Conservation (phyloP, 92 coral and sea anemone genomes). For the Isaurus tuberculatus region DNA sequence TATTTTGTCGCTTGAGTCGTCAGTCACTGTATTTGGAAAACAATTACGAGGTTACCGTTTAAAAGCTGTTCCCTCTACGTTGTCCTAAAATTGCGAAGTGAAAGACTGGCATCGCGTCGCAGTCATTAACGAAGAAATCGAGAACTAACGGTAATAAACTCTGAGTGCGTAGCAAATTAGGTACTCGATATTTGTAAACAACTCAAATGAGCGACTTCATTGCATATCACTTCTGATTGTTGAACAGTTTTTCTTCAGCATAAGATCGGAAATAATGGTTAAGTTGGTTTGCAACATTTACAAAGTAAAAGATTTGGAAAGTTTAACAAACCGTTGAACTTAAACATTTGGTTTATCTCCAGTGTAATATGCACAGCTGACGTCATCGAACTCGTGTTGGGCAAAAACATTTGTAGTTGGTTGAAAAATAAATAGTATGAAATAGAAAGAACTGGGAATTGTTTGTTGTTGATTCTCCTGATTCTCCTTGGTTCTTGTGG, state of each 20-base stretch:
- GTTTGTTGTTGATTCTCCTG: too few relatives aligned
- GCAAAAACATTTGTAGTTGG: not conserved
- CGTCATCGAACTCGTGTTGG: too few relatives aligned
- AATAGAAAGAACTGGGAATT: not conserved
- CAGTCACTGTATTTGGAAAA: not conserved
- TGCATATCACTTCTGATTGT: conserved; percentile 12
- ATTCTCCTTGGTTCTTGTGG: too few relatives aligned
- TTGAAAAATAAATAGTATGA: too few relatives aligned
- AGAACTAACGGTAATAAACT: not conserved
- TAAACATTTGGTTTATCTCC: too few relatives aligned
- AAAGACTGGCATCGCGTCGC: not conserved
- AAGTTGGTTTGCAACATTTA: conserved; percentile 27
- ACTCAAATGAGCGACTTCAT: not conserved
- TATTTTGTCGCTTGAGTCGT: not conserved
- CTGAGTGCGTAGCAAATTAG: conserved; percentile 25
- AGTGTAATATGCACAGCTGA: too few relatives aligned
- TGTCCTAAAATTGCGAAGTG: not conserved
- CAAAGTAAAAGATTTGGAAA: conserved; percentile 14
- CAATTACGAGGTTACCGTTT: not conserved
- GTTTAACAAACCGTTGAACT: not conserved
- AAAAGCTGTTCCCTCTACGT: not conserved
- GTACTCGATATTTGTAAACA: not conserved
- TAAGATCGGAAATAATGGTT: not conserved
- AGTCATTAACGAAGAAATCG: not conserved
- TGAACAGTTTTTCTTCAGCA: conserved; percentile 9